Percentiles rank a stretch among this genome's conserved stretches.
Evolutionary conservation across 2,797 vertebrate genomes (phyloP).

Genomic region (Coccyzus lansbergi): DNA sequence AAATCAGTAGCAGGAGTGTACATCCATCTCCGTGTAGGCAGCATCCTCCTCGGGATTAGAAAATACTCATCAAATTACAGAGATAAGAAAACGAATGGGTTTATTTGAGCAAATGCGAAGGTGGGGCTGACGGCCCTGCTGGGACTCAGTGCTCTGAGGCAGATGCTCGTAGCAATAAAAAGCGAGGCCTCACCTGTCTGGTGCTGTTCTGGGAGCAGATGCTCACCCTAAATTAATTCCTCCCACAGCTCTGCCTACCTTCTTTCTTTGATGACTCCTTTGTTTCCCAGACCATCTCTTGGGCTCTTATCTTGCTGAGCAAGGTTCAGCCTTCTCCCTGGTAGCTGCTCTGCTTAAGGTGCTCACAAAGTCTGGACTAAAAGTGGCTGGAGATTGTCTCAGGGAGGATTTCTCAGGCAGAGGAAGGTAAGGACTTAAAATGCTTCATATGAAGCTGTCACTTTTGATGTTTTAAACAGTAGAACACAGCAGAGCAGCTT

Average conservation of each 20-base stretch:
- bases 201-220: conserved; percentile 7
- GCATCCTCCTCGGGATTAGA: background rate
- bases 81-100: background rate
- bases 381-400: background rate
- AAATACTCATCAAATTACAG: background rate
- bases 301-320: background rate
- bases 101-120: conserved; percentile 20
- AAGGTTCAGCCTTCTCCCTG: background rate
- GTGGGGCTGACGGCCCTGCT: conserved; percentile 12
- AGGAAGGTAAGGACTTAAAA: background rate
- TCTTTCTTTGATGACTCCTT: background rate
- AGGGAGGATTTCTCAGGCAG: background rate
- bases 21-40: background rate
- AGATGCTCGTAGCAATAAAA: conserved; percentile 31
- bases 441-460: background rate
- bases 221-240: background rate
- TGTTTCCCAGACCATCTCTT: background rate
- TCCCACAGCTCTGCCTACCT: background rate
- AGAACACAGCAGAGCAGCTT: background rate
- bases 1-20: background rate
- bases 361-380: background rate
- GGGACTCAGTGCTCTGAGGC: background rate
- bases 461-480: background rate
- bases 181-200: conserved; percentile 23
- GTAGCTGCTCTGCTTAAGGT: background rate